Conservation (phyloP, 2,888 invertebrate species). For the Timandra comae region DNA sequence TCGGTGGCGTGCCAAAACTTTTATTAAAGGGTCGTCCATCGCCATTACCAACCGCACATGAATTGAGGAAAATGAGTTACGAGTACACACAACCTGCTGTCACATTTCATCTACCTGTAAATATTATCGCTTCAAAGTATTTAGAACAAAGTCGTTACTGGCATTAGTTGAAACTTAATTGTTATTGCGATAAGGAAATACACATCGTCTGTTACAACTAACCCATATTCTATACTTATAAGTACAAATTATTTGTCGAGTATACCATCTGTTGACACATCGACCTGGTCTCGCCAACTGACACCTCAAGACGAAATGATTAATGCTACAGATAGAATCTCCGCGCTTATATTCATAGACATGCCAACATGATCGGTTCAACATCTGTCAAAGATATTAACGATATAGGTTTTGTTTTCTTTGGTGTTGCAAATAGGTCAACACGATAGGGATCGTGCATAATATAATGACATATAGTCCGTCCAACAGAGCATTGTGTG, state of each 20-base stretch:
- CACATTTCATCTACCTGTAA: conserved; percentile 7
- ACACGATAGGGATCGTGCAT: conserved; percentile 1
- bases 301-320: conserved; percentile 30
- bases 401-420: conserved; percentile 22
- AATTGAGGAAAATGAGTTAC: conserved; percentile 20
- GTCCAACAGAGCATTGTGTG: too few relatives aligned
- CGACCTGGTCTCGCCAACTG: conserved; percentile 20
- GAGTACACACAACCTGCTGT: too few relatives aligned
- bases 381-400: conserved; percentile 26
- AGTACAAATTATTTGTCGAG: too few relatives aligned
- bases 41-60: conserved; percentile 9
- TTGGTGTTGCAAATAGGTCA: conserved; percentile 16
- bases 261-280: background rate
- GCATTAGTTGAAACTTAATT: background rate
- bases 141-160: conserved; percentile 13
- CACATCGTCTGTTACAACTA: background rate
- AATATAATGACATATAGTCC: too few relatives aligned
- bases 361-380: conserved; percentile 22
- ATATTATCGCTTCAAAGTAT: conserved; percentile 19
- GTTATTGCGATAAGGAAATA: background rate
- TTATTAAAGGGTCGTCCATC: too few relatives aligned
- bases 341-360: conserved; percentile 24
- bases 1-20: too few relatives aligned
- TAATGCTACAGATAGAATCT: conserved; percentile 26
- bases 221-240: background rate